Evolutionary conservation across 2,888 invertebrate genomes (phyloP).

Genomic region (Phyto melanocephala): DNA sequence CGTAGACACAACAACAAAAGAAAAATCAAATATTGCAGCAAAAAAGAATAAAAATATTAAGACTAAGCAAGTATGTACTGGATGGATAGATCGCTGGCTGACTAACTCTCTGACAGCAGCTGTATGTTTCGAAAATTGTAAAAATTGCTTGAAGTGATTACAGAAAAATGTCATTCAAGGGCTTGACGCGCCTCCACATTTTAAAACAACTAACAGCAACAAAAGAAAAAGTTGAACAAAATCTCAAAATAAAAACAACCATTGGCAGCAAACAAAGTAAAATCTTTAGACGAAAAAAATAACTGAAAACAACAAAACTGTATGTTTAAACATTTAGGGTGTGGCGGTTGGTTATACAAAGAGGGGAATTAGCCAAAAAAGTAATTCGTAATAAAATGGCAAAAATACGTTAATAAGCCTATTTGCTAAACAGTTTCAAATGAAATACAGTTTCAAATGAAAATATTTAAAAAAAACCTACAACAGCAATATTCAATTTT

Average conservation of each 20-base stretch:
- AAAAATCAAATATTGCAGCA: conserved; percentile 6
- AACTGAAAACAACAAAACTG: conserved; percentile 24
- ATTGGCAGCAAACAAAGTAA: too few relatives aligned
- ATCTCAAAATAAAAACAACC: conserved; percentile 7
- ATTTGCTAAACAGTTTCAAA: conserved; percentile 2
- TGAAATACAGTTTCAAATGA: background rate
- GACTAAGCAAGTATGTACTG: background rate
- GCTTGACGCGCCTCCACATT: conserved; percentile 64
- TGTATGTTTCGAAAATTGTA: conserved; percentile 15
- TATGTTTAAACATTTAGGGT: conserved; percentile 44
- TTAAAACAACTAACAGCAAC: background rate
- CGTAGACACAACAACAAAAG: background rate
- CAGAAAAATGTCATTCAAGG: conserved; percentile 65
- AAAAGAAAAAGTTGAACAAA: background rate
- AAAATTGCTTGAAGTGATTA: conserved; percentile 55
- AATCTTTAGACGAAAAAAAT: background rate
- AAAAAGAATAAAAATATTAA: too few relatives aligned
- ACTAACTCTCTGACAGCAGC: conserved; percentile 40
- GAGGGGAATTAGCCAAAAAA: background rate
- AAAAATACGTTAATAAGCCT: background rate
- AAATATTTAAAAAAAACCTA: background rate
- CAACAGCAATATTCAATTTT: too few relatives aligned
- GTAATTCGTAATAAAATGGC: too few relatives aligned
- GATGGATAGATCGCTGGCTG: background rate
- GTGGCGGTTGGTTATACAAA: background rate